These are phyloP conservation scores for Drosophila rubida DNA, from an alignment of 2,888 invertebrate genomes.

Conservation along the genomic window DNA sequence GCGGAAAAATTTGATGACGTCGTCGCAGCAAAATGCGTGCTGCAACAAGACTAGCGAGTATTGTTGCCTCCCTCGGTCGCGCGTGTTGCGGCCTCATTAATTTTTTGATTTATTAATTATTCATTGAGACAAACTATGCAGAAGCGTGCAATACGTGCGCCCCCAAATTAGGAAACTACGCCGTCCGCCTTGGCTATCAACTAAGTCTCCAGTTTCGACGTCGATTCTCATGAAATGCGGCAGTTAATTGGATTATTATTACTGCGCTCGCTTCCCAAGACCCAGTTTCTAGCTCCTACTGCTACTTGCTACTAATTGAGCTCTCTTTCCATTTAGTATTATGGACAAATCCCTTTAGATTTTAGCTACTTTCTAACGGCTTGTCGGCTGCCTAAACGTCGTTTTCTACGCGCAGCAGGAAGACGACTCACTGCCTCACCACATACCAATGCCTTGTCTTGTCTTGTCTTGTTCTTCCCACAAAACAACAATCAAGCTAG, in stretches of 20 bases:
- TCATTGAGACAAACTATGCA: slow-evolving; percentile 59
- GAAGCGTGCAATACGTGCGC: slow-evolving; percentile 42
- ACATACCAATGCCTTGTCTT: not conserved
- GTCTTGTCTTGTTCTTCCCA: not conserved
- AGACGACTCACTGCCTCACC: not conserved
- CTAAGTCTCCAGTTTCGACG: not conserved
- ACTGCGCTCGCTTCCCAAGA: not conserved
- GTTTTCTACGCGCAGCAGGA: not conserved
- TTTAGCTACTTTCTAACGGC: not conserved
- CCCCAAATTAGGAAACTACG: slow-evolving; percentile 1
- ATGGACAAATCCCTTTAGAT: not conserved
- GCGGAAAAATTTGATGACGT: slow-evolving; percentile 74
- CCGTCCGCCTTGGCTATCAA: not conserved
- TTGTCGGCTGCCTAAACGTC: not conserved
- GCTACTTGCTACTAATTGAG: slow-evolving; percentile 2
- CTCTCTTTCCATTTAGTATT: not conserved
- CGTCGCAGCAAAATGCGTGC: slow-evolving; percentile 34
- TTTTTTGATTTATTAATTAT: slow-evolving; percentile 81
- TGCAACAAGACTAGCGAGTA: slow-evolving; percentile 48
- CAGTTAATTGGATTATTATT: slow-evolving; percentile 12
- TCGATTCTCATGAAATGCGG: slow-evolving; percentile 22
- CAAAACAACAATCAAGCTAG: not conserved
- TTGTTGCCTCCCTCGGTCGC: slow-evolving; percentile 11
- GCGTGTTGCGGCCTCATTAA: slow-evolving; percentile 80
- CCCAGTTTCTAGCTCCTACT: not conserved